phyloP scores from a whole-genome alignment of 2,797 vertebrate species.

The Hephaestus fuliginosus region DNA sequence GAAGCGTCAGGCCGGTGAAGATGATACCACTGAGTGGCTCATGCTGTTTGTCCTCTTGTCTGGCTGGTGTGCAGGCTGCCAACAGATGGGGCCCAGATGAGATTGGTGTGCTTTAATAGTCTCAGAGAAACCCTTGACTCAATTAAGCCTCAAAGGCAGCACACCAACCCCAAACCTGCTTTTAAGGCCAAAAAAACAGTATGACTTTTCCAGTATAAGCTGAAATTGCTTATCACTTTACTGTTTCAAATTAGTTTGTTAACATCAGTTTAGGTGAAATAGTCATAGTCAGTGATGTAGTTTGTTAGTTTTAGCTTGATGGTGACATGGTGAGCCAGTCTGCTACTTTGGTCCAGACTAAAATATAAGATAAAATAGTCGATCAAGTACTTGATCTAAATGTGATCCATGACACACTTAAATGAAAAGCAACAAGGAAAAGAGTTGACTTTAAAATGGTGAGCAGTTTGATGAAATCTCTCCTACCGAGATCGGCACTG shows the following conservation, averaged over 20 bases:
- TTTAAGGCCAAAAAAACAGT: constrained; percentile 3
- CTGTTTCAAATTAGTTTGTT: constrained; percentile 3
- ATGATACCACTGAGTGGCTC: constrained; percentile 56
- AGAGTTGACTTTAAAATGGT: constrained; percentile 18
- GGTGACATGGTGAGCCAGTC: no score
- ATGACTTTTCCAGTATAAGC: background rate
- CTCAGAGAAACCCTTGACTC: constrained; percentile 64
- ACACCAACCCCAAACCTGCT: constrained; percentile 23
- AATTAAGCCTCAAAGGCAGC: constrained; percentile 63
- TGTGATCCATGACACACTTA: constrained; percentile 30
- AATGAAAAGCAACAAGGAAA: constrained; percentile 26
- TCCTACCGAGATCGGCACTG: background rate
- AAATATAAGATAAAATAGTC: background rate
- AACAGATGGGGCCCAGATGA: constrained; percentile 79
- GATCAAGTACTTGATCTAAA: background rate
- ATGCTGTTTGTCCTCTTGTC: constrained; percentile 50
- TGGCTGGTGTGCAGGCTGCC: constrained; percentile 54
- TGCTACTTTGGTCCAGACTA: background rate
- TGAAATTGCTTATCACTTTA: background rate
- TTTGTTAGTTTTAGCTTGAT: background rate
- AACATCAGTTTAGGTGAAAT: background rate
- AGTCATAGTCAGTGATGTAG: background rate
- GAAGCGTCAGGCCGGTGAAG: constrained; percentile 28
- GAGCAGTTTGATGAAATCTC: constrained; percentile 35
- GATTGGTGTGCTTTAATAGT: constrained; percentile 58